phyloP scores from a whole-genome alignment of 2,888 invertebrate genomes.

The Drosophila maculinotata region DNA sequence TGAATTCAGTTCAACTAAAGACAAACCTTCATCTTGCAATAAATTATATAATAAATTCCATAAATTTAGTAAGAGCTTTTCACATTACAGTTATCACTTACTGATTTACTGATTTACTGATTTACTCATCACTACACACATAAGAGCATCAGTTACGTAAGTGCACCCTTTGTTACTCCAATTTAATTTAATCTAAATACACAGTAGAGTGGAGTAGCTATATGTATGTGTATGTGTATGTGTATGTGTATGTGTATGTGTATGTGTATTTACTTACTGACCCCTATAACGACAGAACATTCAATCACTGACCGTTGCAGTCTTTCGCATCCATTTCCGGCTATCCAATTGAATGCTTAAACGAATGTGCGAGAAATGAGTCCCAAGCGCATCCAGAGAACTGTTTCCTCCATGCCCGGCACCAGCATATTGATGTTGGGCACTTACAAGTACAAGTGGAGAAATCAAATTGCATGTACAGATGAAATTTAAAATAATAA shows the following conservation, averaged over 20 bases:
- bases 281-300: constrained; percentile 60
- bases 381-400: constrained; percentile 20
- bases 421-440: constrained; percentile 37
- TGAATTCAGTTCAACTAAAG: no score
- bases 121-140: neutral
- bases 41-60: no score
- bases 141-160: neutral
- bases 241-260: no score
- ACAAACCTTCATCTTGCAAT: no score
- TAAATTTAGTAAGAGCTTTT: neutral
- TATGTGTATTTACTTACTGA: constrained; percentile 41
- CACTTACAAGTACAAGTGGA: constrained; percentile 5
- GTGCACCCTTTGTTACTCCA: constrained; percentile 19
- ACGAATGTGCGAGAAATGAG: constrained; percentile 24
- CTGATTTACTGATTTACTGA: neutral
- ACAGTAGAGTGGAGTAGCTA: constrained; percentile 8
- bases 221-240: constrained; percentile 14
- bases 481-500: constrained; percentile 37
- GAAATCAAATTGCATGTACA: constrained; percentile 49
- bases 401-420: neutral
- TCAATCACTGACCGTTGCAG: constrained; percentile 54
- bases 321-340: constrained; percentile 53
- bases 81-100: neutral
- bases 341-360: constrained; percentile 53
- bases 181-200: constrained; percentile 25